Percentiles rank a stretch among this genome's conserved stretches.
phyloP scores from a whole-genome alignment of 2,797 vertebrate species.

The Acrossocheilus fasciatus region DNA sequence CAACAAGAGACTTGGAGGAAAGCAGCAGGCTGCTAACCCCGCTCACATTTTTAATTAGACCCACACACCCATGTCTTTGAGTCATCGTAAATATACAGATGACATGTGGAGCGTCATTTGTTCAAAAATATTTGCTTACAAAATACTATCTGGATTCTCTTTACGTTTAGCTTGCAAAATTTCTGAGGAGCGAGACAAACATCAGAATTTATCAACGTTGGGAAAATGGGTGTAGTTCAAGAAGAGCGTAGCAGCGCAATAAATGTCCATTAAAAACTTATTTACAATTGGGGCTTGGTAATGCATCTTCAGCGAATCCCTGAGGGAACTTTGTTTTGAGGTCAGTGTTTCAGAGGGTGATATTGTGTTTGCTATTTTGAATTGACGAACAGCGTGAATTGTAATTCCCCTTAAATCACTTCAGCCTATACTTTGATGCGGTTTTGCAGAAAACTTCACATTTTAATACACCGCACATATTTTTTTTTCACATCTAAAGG shows the following conservation, averaged over 20 bases:
- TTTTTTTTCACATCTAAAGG: constrained; percentile 15
- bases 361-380: constrained; percentile 32
- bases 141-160: constrained; percentile 74
- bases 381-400: constrained; percentile 15
- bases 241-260: constrained; percentile 40
- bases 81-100: constrained; percentile 97
- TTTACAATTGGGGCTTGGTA: constrained; percentile 54
- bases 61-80: constrained; percentile 99
- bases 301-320: constrained; percentile 50
- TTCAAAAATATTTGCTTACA: constrained; percentile 81
- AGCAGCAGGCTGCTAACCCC: constrained; percentile 95
- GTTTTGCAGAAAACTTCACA: constrained; percentile 31
- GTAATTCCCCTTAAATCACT: constrained; percentile 35
- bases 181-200: constrained; percentile 57
- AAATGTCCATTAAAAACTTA: constrained; percentile 57
- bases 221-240: constrained; percentile 53
- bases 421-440: constrained; percentile 14
- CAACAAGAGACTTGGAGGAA: constrained; percentile 88
- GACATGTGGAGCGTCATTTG: constrained; percentile 90
- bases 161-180: constrained; percentile 65
- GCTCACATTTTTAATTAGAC: constrained; percentile 99
- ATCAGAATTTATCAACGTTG: constrained; percentile 51
- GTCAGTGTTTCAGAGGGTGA: constrained; percentile 54
- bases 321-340: constrained; percentile 57
- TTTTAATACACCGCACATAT: constrained; percentile 19